These are phyloP conservation scores for Tinea semifulvella DNA, from an alignment of 2,888 invertebrate genomes.

Conservation along the genomic window DNA sequence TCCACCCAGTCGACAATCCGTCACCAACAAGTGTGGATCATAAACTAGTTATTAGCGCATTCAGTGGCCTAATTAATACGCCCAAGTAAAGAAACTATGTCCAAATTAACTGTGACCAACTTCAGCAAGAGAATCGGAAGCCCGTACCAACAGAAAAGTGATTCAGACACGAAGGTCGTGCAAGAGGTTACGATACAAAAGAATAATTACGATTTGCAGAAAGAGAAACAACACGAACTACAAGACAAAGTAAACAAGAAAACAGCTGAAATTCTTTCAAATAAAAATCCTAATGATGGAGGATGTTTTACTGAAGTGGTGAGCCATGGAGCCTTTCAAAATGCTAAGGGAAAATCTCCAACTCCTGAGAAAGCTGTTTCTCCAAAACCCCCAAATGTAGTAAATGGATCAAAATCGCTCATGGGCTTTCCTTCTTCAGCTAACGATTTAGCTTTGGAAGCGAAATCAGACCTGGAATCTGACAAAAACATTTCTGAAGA, in stretches of 20 bases:
- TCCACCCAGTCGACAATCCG: conserved; percentile 43
- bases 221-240: conserved; percentile 48
- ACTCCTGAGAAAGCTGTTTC: conserved; percentile 31
- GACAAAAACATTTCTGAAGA: conserved; percentile 48
- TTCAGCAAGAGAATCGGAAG: conserved; percentile 40
- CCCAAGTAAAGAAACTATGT: conserved; percentile 29
- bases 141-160: conserved; percentile 28
- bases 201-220: conserved; percentile 42
- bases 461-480: conserved; percentile 56
- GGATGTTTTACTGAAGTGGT: conserved; percentile 58
- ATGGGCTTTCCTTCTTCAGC: conserved; percentile 58
- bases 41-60: conserved; percentile 2
- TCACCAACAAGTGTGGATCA: conserved; percentile 40
- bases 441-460: conserved; percentile 53
- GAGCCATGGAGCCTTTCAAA: conserved; percentile 51
- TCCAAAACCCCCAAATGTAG: conserved; percentile 28
- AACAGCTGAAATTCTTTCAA: conserved; percentile 48
- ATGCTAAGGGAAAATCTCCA: conserved; percentile 30
- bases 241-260: conserved; percentile 50
- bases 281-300: conserved; percentile 38
- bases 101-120: conserved; percentile 47
- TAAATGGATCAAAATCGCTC: conserved; percentile 36
- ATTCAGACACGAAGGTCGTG: not conserved
- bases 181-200: conserved; percentile 37
- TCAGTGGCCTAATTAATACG: not conserved